These are phyloP conservation scores for Hyperopisus bebe DNA, from an alignment of 2,113 vertebrate genomes.

Conservation along the genomic window DNA sequence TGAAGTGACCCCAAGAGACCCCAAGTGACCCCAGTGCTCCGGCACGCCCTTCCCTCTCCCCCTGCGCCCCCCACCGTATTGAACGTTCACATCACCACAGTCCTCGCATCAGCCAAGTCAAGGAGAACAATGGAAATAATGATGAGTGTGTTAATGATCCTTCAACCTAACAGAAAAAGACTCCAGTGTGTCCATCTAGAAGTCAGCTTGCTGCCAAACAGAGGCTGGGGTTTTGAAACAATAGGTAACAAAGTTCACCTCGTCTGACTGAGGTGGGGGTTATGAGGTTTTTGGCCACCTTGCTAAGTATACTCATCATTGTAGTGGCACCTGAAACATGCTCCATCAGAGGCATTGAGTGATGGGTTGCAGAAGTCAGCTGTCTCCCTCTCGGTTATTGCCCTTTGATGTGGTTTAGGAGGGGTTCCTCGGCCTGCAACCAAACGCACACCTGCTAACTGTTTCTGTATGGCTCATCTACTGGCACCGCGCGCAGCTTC, in stretches of 20 bases:
- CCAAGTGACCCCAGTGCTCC: background rate
- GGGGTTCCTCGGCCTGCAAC: slow-evolving; percentile 41
- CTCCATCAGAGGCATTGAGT: background rate
- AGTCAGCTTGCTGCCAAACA: background rate
- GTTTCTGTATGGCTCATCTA: slow-evolving; percentile 35
- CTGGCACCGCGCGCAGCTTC: slow-evolving; percentile 8
- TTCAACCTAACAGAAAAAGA: background rate
- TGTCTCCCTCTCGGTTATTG: slow-evolving; percentile 41
- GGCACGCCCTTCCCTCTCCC: background rate
- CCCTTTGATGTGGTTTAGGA: slow-evolving; percentile 41
- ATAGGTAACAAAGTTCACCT: background rate
- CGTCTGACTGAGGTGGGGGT: background rate
- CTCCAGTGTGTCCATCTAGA: background rate
- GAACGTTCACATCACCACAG: background rate
- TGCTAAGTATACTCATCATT: background rate
- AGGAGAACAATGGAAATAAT: background rate
- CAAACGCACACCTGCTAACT: slow-evolving; percentile 53
- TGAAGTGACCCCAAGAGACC: background rate
- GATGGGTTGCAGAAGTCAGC: slow-evolving; percentile 1
- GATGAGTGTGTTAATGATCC: background rate
- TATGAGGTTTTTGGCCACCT: background rate
- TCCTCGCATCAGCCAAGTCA: background rate
- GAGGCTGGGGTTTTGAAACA: background rate
- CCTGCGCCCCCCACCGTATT: background rate
- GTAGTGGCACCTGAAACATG: background rate